A percentile compares a stretch with the other conserved stretches of the same genome.
phyloP scores from a whole-genome alignment of 1,140 invertebrate species.

The Bactericera cockerelli region DNA sequence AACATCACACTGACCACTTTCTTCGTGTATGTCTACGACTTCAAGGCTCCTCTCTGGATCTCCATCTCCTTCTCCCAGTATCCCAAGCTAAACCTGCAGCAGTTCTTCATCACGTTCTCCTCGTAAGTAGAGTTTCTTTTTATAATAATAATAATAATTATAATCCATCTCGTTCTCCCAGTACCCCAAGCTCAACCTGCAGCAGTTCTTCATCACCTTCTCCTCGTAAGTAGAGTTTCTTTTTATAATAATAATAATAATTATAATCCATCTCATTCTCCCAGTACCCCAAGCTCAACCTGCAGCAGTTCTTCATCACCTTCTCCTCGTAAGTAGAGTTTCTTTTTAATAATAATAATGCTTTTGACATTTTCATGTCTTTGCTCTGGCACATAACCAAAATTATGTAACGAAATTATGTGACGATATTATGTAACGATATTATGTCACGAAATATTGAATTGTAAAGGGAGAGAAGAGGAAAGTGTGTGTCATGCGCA shows the following conservation, averaged over 20 bases:
- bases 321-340: slow-evolving; percentile 75
- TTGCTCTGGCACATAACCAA: too few relatives aligned
- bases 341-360: too few relatives aligned
- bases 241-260: too few relatives aligned
- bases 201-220: slow-evolving; percentile 97
- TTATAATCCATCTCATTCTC: slow-evolving; percentile 84
- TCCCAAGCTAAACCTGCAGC: slow-evolving; percentile 86
- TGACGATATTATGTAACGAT: too few relatives aligned
- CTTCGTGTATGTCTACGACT: slow-evolving; percentile 93
- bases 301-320: slow-evolving; percentile 95
- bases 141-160: too few relatives aligned
- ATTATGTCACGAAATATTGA: too few relatives aligned
- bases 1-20: slow-evolving; percentile 84
- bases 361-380: too few relatives aligned
- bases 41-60: slow-evolving; percentile 85
- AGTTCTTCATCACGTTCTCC: slow-evolving; percentile 97
- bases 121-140: slow-evolving; percentile 46
- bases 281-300: slow-evolving; percentile 88
- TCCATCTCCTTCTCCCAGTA: slow-evolving; percentile 97
- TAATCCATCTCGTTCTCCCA: slow-evolving; percentile 88
- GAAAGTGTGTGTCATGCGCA: too few relatives aligned
- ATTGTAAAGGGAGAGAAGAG: too few relatives aligned
- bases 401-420: too few relatives aligned
- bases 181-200: slow-evolving; percentile 87
- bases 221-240: slow-evolving; percentile 58